Evolutionary conservation across 2,113 vertebrate species (phyloP).

Genomic region (Eudorcas thomsonii): DNA sequence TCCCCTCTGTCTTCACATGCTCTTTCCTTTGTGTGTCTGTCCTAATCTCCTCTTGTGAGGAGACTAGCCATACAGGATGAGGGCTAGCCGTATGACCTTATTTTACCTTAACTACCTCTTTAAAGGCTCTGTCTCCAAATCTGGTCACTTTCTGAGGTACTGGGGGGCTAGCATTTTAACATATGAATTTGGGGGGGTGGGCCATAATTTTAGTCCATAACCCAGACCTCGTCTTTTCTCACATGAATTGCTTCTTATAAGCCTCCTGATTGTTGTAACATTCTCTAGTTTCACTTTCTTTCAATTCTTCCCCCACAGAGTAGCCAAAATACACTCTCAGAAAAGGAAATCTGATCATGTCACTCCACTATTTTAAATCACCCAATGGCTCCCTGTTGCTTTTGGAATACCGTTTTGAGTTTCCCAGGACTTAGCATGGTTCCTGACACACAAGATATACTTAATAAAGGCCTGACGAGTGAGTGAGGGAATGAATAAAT

Average conservation of each 20-base stretch:
- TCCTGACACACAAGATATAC: neutral
- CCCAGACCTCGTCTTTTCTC: neutral
- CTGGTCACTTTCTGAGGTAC: neutral
- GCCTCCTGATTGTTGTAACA: neutral
- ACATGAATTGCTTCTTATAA: neutral
- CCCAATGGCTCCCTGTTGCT: neutral
- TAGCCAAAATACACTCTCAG: neutral
- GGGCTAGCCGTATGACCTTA: neutral
- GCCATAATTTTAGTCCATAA: neutral
- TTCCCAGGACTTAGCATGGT: neutral
- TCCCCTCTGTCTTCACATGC: neutral
- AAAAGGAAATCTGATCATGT: slow-evolving; percentile 12
- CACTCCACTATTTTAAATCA: neutral
- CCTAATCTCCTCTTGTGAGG: neutral
- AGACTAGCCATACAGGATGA: neutral
- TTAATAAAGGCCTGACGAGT: neutral
- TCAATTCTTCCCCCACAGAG: neutral
- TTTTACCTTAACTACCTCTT: neutral
- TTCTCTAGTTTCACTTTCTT: neutral
- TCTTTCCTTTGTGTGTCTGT: neutral
- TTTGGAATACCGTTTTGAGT: neutral
- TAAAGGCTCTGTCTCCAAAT: neutral
- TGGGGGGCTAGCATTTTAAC: neutral
- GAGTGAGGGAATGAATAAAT: neutral
- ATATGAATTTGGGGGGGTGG: neutral